phyloP scores from a whole-genome alignment of 1,140 invertebrate genomes.

The Panagrolaimus sp. region DNA sequence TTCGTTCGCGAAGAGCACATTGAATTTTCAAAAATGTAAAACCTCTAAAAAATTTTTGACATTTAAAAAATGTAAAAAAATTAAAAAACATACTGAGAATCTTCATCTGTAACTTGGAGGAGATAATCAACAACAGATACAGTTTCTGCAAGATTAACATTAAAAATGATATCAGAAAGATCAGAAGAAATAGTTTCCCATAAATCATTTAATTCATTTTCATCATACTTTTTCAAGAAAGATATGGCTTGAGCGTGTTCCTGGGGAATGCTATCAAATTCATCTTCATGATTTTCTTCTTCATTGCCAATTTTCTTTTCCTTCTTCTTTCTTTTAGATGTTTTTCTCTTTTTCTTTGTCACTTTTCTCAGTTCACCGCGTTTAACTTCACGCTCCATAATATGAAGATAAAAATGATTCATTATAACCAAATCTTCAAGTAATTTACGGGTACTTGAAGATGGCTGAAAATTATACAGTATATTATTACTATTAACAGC shows the following conservation, averaged over 20 bases:
- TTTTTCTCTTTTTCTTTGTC: constrained; percentile 32
- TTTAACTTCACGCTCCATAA: constrained; percentile 34
- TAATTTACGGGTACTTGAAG: constrained; percentile 27
- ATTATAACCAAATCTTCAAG: constrained; percentile 38
- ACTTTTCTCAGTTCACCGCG: constrained; percentile 23
- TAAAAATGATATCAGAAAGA: constrained; percentile 5
- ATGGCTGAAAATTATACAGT: constrained; percentile 22
- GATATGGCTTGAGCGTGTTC: too few relatives aligned
- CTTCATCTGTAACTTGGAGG: constrained; percentile 33
- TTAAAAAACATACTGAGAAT: constrained; percentile 26
- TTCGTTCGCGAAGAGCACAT: constrained; percentile 25
- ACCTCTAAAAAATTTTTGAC: constrained; percentile 20
- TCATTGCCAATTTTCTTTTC: constrained; percentile 16
- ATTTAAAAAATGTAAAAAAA: constrained; percentile 2
- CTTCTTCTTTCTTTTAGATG: constrained; percentile 14
- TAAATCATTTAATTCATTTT: too few relatives aligned
- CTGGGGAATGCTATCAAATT: neutral
- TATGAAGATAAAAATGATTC: constrained; percentile 36
- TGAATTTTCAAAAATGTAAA: constrained; percentile 35
- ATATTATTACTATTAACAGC: neutral
- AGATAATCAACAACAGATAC: constrained; percentile 34
- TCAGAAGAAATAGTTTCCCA: too few relatives aligned
- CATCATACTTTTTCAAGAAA: too few relatives aligned
- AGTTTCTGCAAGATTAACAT: constrained; percentile 21
- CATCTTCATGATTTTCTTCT: neutral